Base-by-base conservation (phyloP, 1,140 invertebrate species). In the Bombus turneri region DNA sequence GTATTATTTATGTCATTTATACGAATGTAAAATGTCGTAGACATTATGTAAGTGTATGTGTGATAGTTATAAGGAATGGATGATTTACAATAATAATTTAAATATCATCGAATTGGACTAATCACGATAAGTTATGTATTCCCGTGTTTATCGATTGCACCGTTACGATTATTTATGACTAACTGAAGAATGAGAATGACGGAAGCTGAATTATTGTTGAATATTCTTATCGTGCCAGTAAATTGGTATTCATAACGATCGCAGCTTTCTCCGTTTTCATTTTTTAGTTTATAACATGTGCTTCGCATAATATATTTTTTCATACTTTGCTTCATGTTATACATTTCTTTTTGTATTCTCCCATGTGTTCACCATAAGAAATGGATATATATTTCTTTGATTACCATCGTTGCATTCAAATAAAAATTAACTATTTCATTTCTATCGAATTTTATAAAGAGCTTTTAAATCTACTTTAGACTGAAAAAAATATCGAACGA, bases 101-200 rank as follows among this genome's bases (percentile, higher is more conserved):
- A 72, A 72, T 41, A 15, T 5, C 34, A 66, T 66, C 1, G 47
- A 41, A 71, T 41, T 43, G 41, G 25, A n/a, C 18, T 28, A 64
- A 13, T 39, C 13, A n/a, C 34, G 31, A n/a, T 66, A 59, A 43
- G n/a, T 75, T 47, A 31, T 8, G 25, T 75, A 15, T 22, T 62
- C 43, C 10, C 41, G n/a, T 37, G 34, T n/a, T 25, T 31, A 25
- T 66, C 22, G 25, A 59, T 62, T 2, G 47, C n/a, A 47, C 8
- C 8, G 39, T 68, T 83, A 53, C 18, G 47, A 22, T 53, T 53
- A 53, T 53, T 53, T 53, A 39, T 83, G 83, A 85, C 76, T 85
- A 72, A 85, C 77, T 84, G 82, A 71, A 84, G 31, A 62, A 43
- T 34, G 66, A 43, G 43, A 53, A 71, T 34, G 25, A 22, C 9